phyloP scores from a whole-genome alignment of 2,888 invertebrate genomes.

The Lasioglossum oenotherae region DNA sequence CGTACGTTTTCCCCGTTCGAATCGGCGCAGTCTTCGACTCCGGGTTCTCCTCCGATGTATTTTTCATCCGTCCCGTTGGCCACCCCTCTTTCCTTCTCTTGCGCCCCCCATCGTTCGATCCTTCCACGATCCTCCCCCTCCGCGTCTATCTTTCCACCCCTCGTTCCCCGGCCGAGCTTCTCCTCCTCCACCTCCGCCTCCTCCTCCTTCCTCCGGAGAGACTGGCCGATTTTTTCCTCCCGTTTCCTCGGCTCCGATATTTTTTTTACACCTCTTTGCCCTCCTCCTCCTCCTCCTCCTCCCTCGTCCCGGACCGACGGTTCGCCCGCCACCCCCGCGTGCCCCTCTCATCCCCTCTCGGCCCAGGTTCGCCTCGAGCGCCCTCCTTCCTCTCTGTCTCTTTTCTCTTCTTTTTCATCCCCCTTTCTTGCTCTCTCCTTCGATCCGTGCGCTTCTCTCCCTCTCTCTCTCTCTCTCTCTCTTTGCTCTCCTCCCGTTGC shows the following conservation, averaged over 20 bases:
- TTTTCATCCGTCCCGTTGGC: conserved; percentile 44
- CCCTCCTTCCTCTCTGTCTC: conserved; percentile 54
- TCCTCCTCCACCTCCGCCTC: conserved; percentile 61
- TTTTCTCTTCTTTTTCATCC: conserved; percentile 58
- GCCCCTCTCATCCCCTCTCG: conserved; percentile 28
- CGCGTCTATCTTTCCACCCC: conserved; percentile 52
- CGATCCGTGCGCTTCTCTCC: conserved; percentile 56
- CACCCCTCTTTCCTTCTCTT: conserved; percentile 44
- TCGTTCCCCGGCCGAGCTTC: conserved; percentile 40
- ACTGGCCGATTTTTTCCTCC: conserved; percentile 80
- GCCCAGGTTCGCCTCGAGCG: conserved; percentile 58
- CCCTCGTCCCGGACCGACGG: conserved; percentile 38
- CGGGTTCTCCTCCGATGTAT: conserved; percentile 38
- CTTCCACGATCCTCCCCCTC: conserved; percentile 26
- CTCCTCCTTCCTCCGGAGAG: conserved; percentile 50
- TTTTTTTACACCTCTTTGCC: conserved; percentile 78
- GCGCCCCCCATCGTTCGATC: conserved; percentile 63
- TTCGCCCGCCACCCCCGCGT: conserved; percentile 15
- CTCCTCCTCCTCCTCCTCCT: conserved; percentile 27
- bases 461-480: conserved; percentile 25
- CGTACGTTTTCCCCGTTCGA: background rate
- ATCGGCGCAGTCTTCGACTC: conserved; percentile 19
- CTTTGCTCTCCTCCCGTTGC: conserved; percentile 28
- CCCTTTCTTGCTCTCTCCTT: conserved; percentile 56
- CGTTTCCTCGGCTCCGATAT: conserved; percentile 78